A percentile compares a stretch with the other conserved stretches of the same genome.
phyloP scores from a whole-genome alignment of 2,113 vertebrate genomes.

The Vimba vimba region DNA sequence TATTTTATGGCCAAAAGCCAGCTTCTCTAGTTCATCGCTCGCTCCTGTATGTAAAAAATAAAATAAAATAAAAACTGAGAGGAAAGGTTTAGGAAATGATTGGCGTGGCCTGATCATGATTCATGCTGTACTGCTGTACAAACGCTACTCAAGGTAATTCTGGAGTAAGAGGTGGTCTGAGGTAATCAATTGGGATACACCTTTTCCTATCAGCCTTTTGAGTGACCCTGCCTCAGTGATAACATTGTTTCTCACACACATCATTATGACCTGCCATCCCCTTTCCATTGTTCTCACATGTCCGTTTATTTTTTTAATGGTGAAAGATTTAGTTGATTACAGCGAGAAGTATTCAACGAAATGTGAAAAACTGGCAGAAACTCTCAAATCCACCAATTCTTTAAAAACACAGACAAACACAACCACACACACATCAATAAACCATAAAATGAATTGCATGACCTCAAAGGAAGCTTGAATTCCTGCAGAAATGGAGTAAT shows the following conservation, averaged over 20 bases:
- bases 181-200: conserved; percentile 37
- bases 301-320: conserved; percentile 41
- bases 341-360: conserved; percentile 59
- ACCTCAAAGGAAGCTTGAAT: not conserved
- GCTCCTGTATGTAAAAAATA: not conserved
- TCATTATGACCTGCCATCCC: conserved; percentile 61
- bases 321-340: conserved; percentile 58
- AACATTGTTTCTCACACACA: conserved; percentile 65
- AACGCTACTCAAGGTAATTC: conserved; percentile 47
- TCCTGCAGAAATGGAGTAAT: conserved; percentile 5
- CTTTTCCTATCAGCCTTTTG: conserved; percentile 52
- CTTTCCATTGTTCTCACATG: conserved; percentile 63
- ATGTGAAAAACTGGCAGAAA: conserved; percentile 32
- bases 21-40: not conserved
- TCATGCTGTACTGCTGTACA: not conserved
- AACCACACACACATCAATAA: not conserved
- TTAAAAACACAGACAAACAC: conserved; percentile 4
- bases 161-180: conserved; percentile 22
- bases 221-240: conserved; percentile 58
- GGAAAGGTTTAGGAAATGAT: not conserved
- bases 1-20: not conserved
- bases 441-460: conserved; percentile 12
- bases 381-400: not conserved
- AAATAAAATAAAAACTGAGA: not conserved
- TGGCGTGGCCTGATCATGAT: not conserved